phyloP scores from a whole-genome alignment of 2,888 invertebrate species.

The Dascillus cervinus region DNA sequence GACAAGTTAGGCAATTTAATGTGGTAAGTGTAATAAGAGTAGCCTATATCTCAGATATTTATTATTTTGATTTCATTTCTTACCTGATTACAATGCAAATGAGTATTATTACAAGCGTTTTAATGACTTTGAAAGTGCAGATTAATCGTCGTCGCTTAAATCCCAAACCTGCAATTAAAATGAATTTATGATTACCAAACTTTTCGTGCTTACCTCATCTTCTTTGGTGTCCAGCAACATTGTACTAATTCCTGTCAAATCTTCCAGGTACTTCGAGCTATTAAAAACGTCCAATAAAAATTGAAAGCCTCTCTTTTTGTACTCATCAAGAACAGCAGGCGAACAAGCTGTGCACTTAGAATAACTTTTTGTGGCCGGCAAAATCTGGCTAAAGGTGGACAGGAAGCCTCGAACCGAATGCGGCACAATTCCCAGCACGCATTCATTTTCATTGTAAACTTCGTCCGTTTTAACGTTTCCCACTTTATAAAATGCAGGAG shows the following conservation, averaged over 20 bases:
- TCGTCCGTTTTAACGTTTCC: constrained; percentile 28
- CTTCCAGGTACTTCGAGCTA: constrained; percentile 74
- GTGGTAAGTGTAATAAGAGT: too few species aligned
- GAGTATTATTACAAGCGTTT: too few species aligned
- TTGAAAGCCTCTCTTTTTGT: constrained; percentile 50
- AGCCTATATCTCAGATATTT: too few species aligned
- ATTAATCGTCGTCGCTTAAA: constrained; percentile 12
- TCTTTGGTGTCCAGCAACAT: constrained; percentile 43
- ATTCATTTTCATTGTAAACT: constrained; percentile 43
- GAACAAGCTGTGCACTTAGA: constrained; percentile 92
- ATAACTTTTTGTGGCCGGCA: constrained; percentile 82
- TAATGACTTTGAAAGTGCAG: too few species aligned
- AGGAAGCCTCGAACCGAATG: constrained; percentile 92
- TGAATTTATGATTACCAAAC: background rate
- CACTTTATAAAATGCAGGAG: constrained; percentile 57
- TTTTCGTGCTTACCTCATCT: constrained; percentile 13
- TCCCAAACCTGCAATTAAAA: constrained; percentile 12
- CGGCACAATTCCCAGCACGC: constrained; percentile 76
- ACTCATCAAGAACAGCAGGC: constrained; percentile 45
- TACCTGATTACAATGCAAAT: too few species aligned
- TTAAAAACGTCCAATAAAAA: constrained; percentile 76
- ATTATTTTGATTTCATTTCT: too few species aligned
- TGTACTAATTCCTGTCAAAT: constrained; percentile 71
- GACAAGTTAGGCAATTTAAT: too few species aligned
- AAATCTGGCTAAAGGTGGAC: constrained; percentile 69